Base-by-base conservation (phyloP, 2,888 invertebrate species). In the Alloplasta piceator region DNA sequence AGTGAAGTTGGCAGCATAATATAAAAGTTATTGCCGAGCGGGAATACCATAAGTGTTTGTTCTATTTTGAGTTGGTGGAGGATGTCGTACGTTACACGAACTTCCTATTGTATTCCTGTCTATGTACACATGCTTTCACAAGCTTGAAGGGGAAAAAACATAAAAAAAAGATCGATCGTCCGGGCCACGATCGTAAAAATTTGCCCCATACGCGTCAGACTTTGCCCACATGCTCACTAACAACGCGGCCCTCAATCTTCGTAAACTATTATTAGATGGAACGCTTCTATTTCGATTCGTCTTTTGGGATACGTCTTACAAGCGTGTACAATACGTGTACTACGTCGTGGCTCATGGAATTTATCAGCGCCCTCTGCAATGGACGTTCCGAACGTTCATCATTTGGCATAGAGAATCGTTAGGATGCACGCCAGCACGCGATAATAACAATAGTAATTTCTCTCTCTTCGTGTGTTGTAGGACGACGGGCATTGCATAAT, bases 261-360 rank as follows among this genome's bases (percentile, higher is more conserved):
- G 68, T 66, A n/a, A 12, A 64, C 80, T 81, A 81, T 81, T 81
- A 77, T 77, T 77, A 74, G 80, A 60, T 14, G 60, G 9, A 66
- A 52, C 70, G 68, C 52, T 81, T 81, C 77, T 81, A 81, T 77
- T 81, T 81, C 52, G 58, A 77, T 55, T 73, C 43, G 71, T 26
- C 52, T 60, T 61, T 72, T 55, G 46, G 52, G 56, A 55, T 48
- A 48, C 66, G 55, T n/a, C 48, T 61, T 52, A 61, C 43, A 52
- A 50, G 43, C 52, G 16, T 46, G 38, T 43, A 36, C 52, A 26
- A 36, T 70, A 38, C 48, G 39, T 46, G 39, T 72, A 60, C 50
- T 67, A 75, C 60, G 67, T 39, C 60, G 60, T 55, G 12, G 46
- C 43, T 48, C 41, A 46, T 14, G 56, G 63, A 68, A 78, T 78